These are phyloP conservation scores for Zoanthus gigantus DNA, from an alignment of 92 coral and sea anemone genomes.

Conservation along the genomic window DNA sequence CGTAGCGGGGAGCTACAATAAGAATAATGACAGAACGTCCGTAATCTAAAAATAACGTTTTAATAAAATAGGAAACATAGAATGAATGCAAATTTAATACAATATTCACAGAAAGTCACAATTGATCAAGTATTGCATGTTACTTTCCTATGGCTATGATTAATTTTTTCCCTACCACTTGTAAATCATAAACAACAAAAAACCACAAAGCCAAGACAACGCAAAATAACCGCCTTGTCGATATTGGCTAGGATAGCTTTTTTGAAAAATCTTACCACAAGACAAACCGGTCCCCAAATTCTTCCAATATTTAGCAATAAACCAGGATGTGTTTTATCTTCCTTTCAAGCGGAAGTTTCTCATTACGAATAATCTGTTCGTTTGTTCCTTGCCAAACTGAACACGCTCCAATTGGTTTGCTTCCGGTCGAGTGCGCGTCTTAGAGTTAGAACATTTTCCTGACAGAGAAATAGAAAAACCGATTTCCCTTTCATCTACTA, in stretches of 20 bases:
- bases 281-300: not conserved
- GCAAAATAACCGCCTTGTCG: not conserved
- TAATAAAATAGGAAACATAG: not conserved
- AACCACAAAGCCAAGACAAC: not conserved
- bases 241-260: not conserved
- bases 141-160: not conserved
- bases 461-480: not conserved
- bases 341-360: not conserved
- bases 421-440: conserved; percentile 24
- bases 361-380: not conserved
- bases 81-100: conserved; percentile 31
- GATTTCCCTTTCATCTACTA: too few relatives aligned
- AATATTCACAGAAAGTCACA: not conserved
- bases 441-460: not conserved
- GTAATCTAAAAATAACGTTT: not conserved
- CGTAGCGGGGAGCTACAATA: not conserved
- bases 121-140: conserved; percentile 3
- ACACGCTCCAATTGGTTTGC: conserved; percentile 8
- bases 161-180: not conserved
- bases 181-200: not conserved
- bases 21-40: not conserved
- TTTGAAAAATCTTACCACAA: not conserved
- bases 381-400: conserved; percentile 9
- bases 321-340: not conserved
- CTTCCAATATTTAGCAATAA: not conserved